Evolutionary conservation across 2,113 vertebrate genomes (phyloP), one percentile per base, ranked within the genome.

Genomic region (Cervus canadensis): DNA sequence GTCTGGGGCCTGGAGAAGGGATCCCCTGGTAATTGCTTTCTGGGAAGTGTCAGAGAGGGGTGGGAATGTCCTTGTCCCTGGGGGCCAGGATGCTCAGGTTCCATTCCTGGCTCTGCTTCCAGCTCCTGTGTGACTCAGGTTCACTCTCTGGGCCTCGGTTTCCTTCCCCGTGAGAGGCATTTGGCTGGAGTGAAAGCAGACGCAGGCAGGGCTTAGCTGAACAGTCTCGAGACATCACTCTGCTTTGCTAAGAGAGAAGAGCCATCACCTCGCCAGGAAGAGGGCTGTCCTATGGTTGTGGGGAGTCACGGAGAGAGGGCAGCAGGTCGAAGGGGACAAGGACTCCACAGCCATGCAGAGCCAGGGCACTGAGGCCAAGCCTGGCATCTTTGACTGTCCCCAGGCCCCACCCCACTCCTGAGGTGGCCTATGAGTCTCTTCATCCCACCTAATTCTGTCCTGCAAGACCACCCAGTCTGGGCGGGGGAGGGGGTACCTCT

Each of bases 1-100:
- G 71, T 56, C 67, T 12, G 14, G 2, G 10, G 45, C 92, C 86
- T 60, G 81, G 74, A 54, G 93, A 90, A 76, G 30, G 54, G 33
- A 23, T 91, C 95, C 71, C 52, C 62, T 89, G 93, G 45, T n/a
- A 54, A 57, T 62, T 52, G 71, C 71, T 93, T 95, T 95, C 97
- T 89, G 94, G 84, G 79, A 97, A 89, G 86, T 10, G 43, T 62
- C 83, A 50, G 6, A 9, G n/a, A 28, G 14, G 25, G 64, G 30
- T 95, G 89, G 95, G 92, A 94, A 92, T 57, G 28, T 62, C 59
- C 96, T 92, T 30, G 19, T 81, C 64, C 36, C 88, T 8, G 11
- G 40, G 76, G 67, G 40, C 74, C 4, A 14, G 93, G 71, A 83
- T 6, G 8, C 74, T 86, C n/a, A 86, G 64, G 84, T 62, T 89